Conservation (phyloP, 2,113 vertebrate genomes). For the Trogon melanurus region DNA sequence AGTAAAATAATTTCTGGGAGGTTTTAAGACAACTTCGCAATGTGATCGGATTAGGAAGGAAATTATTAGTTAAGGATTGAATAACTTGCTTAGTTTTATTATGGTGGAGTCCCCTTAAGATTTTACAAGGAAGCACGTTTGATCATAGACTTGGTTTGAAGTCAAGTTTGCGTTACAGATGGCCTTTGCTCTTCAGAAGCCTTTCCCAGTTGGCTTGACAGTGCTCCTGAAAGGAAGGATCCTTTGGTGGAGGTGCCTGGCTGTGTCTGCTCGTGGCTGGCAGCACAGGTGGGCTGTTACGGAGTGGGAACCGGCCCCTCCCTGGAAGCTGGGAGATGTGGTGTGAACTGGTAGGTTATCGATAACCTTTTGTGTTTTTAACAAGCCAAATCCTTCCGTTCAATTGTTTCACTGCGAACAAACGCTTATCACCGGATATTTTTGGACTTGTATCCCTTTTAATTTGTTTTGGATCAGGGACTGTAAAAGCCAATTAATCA, state of each 20-base stretch:
- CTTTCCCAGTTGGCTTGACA: background rate
- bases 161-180: background rate
- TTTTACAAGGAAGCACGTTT: constrained; percentile 41
- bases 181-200: background rate
- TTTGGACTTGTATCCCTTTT: background rate
- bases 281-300: background rate
- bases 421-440: background rate
- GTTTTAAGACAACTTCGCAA: constrained; percentile 2
- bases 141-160: background rate
- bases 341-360: background rate
- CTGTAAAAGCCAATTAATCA: constrained; percentile 15
- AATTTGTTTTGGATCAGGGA: constrained; percentile 53
- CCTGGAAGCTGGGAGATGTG: background rate
- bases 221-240: background rate
- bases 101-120: background rate
- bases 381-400: constrained; percentile 42
- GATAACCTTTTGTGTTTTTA: constrained; percentile 56
- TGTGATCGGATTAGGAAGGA: constrained; percentile 16
- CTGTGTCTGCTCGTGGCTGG: background rate
- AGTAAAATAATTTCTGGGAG: background rate
- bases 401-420: constrained; percentile 45
- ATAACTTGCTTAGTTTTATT: background rate
- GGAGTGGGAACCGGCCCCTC: background rate
- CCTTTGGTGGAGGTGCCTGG: background rate
- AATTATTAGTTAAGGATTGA: background rate